Evolutionary conservation across 2,888 invertebrate species (phyloP).

Genomic region (Hybos culiciformis): DNA sequence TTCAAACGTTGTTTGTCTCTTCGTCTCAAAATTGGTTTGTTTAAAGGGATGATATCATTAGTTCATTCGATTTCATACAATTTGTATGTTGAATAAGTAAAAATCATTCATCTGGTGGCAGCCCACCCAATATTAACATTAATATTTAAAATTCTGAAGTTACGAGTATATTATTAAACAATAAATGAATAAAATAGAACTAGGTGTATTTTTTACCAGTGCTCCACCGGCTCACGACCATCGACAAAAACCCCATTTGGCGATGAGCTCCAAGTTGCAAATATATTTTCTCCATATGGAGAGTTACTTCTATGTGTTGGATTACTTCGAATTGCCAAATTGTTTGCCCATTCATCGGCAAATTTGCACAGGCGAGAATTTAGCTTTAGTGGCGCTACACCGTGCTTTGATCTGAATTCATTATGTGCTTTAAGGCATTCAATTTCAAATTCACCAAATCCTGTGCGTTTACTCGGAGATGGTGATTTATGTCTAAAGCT

Average conservation of each 20-base stretch:
- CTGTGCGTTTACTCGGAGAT: slow-evolving; percentile 27
- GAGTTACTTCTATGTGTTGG: slow-evolving; percentile 61
- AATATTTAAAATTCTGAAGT: too few relatives aligned
- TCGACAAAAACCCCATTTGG: slow-evolving; percentile 41
- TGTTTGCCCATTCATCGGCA: slow-evolving; percentile 56
- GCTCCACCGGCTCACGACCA: slow-evolving; percentile 23
- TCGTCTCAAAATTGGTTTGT: too few relatives aligned
- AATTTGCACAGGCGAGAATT: slow-evolving; percentile 53
- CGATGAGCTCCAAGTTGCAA: slow-evolving; percentile 58
- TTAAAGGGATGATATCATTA: too few relatives aligned
- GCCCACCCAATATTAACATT: too few relatives aligned
- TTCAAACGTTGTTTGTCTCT: too few relatives aligned
- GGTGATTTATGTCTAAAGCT: slow-evolving; percentile 20
- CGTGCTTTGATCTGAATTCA: slow-evolving; percentile 51
- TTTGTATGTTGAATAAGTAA: too few relatives aligned
- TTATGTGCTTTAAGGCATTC: slow-evolving; percentile 61
- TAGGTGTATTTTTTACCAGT: slow-evolving; percentile 29
- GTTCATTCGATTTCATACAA: too few relatives aligned
- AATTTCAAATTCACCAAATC: slow-evolving; percentile 42
- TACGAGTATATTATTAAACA: neutral
- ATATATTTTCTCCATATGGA: slow-evolving; percentile 71
- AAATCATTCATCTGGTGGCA: too few relatives aligned
- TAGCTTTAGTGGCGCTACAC: slow-evolving; percentile 49
- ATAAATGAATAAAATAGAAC: neutral
- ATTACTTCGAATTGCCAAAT: slow-evolving; percentile 47